Base-by-base conservation (phyloP, 2,797 vertebrate genomes). In the Heteromormyrus szaboi region DNA sequence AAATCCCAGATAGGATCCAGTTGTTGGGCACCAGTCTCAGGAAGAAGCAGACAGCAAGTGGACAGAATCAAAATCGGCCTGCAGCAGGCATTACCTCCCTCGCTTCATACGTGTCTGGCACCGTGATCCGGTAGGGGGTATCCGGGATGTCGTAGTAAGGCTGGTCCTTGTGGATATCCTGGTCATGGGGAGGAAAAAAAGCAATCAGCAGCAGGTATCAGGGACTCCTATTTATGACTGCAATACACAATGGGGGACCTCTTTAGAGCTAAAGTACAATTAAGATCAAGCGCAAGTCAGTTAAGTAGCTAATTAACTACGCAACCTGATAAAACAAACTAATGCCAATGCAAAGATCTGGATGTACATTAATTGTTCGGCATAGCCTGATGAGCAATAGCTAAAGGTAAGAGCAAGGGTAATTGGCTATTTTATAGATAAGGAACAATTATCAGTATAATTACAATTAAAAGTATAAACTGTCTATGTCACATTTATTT, bases 161-260 rank as follows among this genome's bases (percentile, higher is more conserved):
- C 90, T 97, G 98, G 93, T 99, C 99, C 94, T 99, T 99, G 92
- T 99, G 99, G 93, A 99, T 99, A 88, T 99, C 99, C 98, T 99
- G 89, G 88, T 53, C 46, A 72, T 33, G 85, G 7, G 33, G 1
- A n/a, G 44, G 79, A 7, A 1, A 44, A 22, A 50, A 25, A 11
- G 4, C 12, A 19, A 46, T 86, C 62, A 89, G 37, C 29, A 22
- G 19, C 41, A 54, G 51, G 44, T 1, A 59, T 22, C 2, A 56
- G n/a, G 5, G 17, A 53, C 12, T 41, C 25, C 22, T 33, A 29
- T 11, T 72, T 72, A 72, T 72, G 65, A 37, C 65, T 33, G 65
- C 29, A 12, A 37, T 14, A 29, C 33, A 33, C 29, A 72, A 6
- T 14, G 11, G 29, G 29, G 11, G 29, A 17, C 29, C 11, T 72